Evolutionary conservation across 2,113 vertebrate species (phyloP).

Genomic region (Callipepla squamata): DNA sequence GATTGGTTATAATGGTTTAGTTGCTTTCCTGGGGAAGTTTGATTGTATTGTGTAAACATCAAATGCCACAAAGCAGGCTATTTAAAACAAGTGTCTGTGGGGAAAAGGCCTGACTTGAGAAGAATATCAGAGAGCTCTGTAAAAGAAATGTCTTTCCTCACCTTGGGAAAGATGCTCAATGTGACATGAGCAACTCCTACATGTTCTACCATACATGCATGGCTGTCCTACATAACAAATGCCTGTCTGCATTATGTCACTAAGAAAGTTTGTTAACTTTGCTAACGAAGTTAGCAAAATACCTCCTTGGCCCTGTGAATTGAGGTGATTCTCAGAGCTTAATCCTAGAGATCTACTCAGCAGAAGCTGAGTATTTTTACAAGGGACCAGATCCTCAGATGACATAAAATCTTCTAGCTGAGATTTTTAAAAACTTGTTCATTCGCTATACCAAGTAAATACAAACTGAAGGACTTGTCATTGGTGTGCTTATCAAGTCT

Average conservation of each 20-base stretch:
- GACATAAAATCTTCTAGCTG: not conserved
- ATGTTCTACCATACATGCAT: not conserved
- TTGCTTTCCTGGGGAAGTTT: not conserved
- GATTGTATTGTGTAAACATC: not conserved
- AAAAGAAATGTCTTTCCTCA: not conserved
- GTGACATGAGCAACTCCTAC: not conserved
- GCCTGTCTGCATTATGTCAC: not conserved
- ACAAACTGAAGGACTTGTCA: not conserved
- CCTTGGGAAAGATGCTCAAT: constrained; percentile 16
- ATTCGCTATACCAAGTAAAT: not conserved
- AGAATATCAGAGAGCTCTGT: not conserved
- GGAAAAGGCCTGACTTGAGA: not conserved
- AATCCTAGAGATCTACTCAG: not conserved
- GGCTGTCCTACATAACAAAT: not conserved
- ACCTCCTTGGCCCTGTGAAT: not conserved
- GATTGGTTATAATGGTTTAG: not conserved
- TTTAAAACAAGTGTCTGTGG: not conserved
- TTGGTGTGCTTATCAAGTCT: not conserved
- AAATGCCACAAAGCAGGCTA: not conserved
- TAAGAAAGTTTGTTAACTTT: not conserved
- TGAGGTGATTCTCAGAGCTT: not conserved
- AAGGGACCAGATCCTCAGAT: not conserved
- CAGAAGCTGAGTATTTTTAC: not conserved
- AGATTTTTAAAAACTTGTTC: not conserved
- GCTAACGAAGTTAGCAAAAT: not conserved